Percentiles rank a stretch among this genome's conserved stretches.
Conservation (phyloP, 2,888 invertebrate genomes). For the Acronicta aceris region DNA sequence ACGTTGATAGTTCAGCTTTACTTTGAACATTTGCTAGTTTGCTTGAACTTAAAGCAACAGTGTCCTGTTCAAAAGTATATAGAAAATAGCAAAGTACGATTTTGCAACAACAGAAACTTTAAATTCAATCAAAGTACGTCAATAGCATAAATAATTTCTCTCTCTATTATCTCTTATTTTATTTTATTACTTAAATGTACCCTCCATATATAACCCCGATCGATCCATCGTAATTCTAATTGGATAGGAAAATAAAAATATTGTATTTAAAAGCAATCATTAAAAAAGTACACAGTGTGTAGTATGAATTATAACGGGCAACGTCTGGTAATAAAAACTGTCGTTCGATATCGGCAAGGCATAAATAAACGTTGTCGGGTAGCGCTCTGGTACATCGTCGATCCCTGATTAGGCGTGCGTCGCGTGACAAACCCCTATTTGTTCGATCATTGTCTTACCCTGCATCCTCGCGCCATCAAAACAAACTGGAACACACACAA, state of each 20-base stretch:
- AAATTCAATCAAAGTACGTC: too few relatives aligned
- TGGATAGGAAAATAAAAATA: conserved; percentile 50
- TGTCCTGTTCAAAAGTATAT: too few relatives aligned
- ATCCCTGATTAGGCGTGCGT: conserved; percentile 82
- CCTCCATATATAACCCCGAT: conserved; percentile 13
- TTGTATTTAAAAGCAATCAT: conserved; percentile 54
- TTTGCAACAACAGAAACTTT: too few relatives aligned
- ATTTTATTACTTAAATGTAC: conserved; percentile 4
- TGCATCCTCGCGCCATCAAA: conserved; percentile 81
- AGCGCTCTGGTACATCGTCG: conserved; percentile 79
- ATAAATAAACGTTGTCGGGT: conserved; percentile 85
- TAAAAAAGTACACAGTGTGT: conserved; percentile 48
- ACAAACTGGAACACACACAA: conserved; percentile 78
- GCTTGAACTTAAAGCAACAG: too few relatives aligned
- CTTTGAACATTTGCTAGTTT: too few relatives aligned
- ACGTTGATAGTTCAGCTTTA: too few relatives aligned
- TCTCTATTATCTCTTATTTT: conserved; percentile 1
- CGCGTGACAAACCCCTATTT: conserved; percentile 88
- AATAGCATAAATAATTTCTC: too few relatives aligned
- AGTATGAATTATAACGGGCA: conserved; percentile 75
- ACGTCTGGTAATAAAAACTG: conserved; percentile 76
- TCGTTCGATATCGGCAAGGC: conserved; percentile 79
- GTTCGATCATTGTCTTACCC: conserved; percentile 85
- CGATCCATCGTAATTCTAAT: conserved; percentile 45
- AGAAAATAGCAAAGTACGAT: too few relatives aligned